Evolutionary conservation across 2,113 vertebrate genomes (phyloP).

Genomic region (Raphicerus campestris): DNA sequence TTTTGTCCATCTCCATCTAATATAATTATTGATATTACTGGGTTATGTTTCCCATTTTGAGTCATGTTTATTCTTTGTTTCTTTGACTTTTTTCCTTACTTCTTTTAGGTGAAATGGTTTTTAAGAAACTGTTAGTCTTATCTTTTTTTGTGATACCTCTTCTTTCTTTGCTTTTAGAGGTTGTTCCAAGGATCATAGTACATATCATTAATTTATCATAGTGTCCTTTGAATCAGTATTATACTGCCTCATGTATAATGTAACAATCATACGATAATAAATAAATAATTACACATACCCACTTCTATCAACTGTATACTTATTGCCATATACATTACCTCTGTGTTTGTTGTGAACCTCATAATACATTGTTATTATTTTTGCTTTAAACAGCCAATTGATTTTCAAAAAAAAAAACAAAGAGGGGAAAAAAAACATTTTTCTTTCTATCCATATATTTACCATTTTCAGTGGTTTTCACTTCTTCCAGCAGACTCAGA

Average conservation of each 20-base stretch:
- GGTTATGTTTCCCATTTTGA: neutral
- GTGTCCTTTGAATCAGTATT: neutral
- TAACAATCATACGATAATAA: neutral
- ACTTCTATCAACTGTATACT: neutral
- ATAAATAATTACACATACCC: neutral
- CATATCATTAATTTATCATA: neutral
- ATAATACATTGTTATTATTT: neutral
- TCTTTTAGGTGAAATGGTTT: neutral
- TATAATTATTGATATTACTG: neutral
- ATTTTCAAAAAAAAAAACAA: neutral
- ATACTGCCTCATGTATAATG: neutral
- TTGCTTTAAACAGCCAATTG: neutral
- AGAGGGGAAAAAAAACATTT: neutral
- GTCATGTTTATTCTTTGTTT: neutral
- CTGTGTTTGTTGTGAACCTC: neutral
- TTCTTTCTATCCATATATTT: neutral
- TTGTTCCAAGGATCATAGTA: neutral
- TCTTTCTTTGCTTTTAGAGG: neutral
- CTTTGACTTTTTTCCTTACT: neutral
- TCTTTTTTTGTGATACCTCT: neutral
- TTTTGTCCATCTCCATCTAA: neutral
- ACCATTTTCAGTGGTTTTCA: neutral
- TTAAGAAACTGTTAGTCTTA: neutral
- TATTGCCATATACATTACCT: neutral
- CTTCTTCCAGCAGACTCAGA: neutral